Base-by-base conservation (phyloP, 2,888 invertebrate genomes). In the Galerucella calmariensis region DNA sequence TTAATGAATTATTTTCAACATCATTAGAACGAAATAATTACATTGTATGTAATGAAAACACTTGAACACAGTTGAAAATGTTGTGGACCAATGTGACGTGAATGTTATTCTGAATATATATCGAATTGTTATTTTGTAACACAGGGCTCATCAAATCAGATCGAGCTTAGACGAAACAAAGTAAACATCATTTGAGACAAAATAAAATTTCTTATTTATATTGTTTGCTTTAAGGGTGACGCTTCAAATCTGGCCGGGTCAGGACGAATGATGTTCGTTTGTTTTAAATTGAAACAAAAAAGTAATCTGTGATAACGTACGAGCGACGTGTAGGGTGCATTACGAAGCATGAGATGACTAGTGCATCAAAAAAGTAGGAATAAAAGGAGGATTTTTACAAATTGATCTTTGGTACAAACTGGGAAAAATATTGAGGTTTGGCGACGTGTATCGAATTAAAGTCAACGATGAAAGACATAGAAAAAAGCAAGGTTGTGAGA, bases 231-330 rank as follows among this genome's bases (percentile, higher is more conserved):
- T 77, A 63, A 78, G 75, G 76, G 76, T 75, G 78, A 75, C 70
- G 53, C 73, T 74, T 72, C 71, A 69, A 75, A 70, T 73, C 72
- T 74, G 73, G 74, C 71, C 78, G 76, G 79, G 61, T 61, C 20
- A 46, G 67, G 63, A 75, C 69, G 74, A 72, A 77, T 74, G 79
- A 78, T 78, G 79, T 81, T 81, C 80, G 80, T 79, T 81, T 77
- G 81, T 81, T 80, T 79, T 77, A 81, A 82, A 82, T 81, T 83
- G 81, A 82, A 81, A 81, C 81, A 82, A 81, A 83, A 82, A 81
- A 82, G 82, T 83, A 82, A 82, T 81, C 83, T 82, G 79, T 77
- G 82, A 83, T 82, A 83, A 83, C 79, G 70, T 77, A 76, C 70
- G 74, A 72, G 75, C 70, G 73, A 62, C 62, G 63, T 63, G 73